phyloP scores from a whole-genome alignment of 2,113 vertebrate genomes.

The Phyllostomus hastatus region DNA sequence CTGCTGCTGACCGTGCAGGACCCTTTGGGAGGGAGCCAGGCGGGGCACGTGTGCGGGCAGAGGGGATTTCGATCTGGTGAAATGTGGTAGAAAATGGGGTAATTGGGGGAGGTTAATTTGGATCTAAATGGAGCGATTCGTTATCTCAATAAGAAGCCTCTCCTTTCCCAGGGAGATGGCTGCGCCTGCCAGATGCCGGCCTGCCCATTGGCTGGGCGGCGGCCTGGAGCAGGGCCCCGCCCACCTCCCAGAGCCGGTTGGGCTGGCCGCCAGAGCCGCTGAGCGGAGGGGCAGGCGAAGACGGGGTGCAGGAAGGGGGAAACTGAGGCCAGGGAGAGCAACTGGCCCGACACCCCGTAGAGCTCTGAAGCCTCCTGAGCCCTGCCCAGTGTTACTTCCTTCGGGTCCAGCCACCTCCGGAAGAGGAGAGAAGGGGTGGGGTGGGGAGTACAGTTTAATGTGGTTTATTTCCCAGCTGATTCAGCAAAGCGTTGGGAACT shows the following conservation, averaged over 20 bases:
- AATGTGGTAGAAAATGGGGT: conserved; percentile 66
- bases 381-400: not conserved
- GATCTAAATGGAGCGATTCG: conserved; percentile 75
- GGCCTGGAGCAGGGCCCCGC: not conserved
- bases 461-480: not conserved
- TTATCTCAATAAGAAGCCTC: conserved; percentile 79
- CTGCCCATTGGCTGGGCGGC: not conserved
- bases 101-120: conserved; percentile 71
- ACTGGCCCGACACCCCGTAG: not conserved
- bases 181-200: conserved; percentile 64
- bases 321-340: not conserved
- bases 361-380: not conserved
- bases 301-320: not conserved
- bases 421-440: not conserved
- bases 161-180: conserved; percentile 70
- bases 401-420: not conserved
- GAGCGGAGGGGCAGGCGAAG: not conserved
- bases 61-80: conserved; percentile 27
- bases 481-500: not conserved
- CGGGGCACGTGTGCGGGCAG: not conserved
- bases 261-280: not conserved
- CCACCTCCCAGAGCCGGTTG: not conserved
- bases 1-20: rapidly evolving
- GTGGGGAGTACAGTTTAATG: not conserved
- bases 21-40: not conserved